Percentiles rank a stretch among this genome's conserved stretches.
Evolutionary conservation across 2,888 invertebrate genomes (phyloP).

Genomic region (Diadromus collaris): DNA sequence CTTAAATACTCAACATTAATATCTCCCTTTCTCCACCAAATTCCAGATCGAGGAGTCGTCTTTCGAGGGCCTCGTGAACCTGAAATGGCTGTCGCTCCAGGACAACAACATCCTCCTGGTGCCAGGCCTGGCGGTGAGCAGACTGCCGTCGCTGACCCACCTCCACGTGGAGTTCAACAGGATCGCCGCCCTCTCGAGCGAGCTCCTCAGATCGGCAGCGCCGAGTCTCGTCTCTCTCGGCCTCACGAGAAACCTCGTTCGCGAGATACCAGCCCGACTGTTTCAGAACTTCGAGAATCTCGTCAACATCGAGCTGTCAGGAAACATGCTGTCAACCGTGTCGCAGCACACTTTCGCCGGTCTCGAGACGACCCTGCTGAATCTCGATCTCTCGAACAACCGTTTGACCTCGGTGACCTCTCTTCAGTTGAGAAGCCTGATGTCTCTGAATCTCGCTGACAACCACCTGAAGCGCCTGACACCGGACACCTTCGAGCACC

Average conservation of each 20-base stretch:
- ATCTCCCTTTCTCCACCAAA: not conserved
- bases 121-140: conserved; percentile 91
- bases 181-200: conserved; percentile 91
- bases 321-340: conserved; percentile 88
- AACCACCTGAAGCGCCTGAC: conserved; percentile 89
- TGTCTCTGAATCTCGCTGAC: conserved; percentile 88
- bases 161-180: conserved; percentile 93
- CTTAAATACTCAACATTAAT: too few species aligned
- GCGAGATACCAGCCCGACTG: conserved; percentile 90
- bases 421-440: conserved; percentile 84
- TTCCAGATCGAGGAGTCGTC: conserved; percentile 92
- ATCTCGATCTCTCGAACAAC: conserved; percentile 88
- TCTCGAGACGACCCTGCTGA: conserved; percentile 87
- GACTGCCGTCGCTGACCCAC: conserved; percentile 87
- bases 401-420: conserved; percentile 86
- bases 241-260: conserved; percentile 91
- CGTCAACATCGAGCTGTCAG: conserved; percentile 88
- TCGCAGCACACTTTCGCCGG: conserved; percentile 89
- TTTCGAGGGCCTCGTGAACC: conserved; percentile 89
- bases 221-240: conserved; percentile 87
- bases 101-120: conserved; percentile 94
- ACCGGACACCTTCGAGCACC: conserved; percentile 84
- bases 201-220: conserved; percentile 88
- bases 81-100: conserved; percentile 89
- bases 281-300: conserved; percentile 90